Evolutionary conservation across 2,113 vertebrate genomes (phyloP), one percentile per base, ranked within the genome.

Genomic region (Melanotaenia duboulayi): DNA sequence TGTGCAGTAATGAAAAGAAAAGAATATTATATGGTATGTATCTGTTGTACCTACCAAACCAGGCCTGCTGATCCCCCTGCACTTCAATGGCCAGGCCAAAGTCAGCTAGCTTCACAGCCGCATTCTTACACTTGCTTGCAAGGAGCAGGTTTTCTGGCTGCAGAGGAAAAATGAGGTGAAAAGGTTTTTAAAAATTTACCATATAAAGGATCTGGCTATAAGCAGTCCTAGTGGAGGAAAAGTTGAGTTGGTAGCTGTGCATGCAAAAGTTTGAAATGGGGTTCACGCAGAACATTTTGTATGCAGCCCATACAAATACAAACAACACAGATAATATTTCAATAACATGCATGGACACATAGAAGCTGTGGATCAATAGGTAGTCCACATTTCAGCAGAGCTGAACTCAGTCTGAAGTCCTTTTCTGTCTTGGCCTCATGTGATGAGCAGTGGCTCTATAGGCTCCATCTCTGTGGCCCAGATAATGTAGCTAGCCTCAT

Each of bases 121-220:
- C 97, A 9, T 97, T 97, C 91, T 99, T 99, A 91, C 97, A 98
- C 87, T 98, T 98, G 93, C 97, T 98, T 73, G 97, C 97, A 83
- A 99, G 93, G 42, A 99, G 96, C 83, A 98, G 94, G 86, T 99
- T 99, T 93, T 99, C 97, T 0, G 97, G 97, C 97, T 99, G 81
- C 48, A 60, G 82, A 10, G 24, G 62, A 37, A 37, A 39, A n/a
- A 75, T 8, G 57, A 66, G 25, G 70, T 35, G 57, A 59, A 54
- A n/a, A 46, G 23, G 60, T 59, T 68, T 76, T 7, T 20, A 61
- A 40, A 76, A 17, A 61, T 0, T 55, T 40, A 22, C 0, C 32
- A 72, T 32, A 42, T 19, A 7, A 25, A 46, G 17, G n/a, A 14
- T 2, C 12, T 13, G 10, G 3, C 13, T 70, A 78, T 40, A 12